These are phyloP conservation scores for Mythimna lalbum DNA, from an alignment of 2,888 invertebrate species.

Conservation along the genomic window DNA sequence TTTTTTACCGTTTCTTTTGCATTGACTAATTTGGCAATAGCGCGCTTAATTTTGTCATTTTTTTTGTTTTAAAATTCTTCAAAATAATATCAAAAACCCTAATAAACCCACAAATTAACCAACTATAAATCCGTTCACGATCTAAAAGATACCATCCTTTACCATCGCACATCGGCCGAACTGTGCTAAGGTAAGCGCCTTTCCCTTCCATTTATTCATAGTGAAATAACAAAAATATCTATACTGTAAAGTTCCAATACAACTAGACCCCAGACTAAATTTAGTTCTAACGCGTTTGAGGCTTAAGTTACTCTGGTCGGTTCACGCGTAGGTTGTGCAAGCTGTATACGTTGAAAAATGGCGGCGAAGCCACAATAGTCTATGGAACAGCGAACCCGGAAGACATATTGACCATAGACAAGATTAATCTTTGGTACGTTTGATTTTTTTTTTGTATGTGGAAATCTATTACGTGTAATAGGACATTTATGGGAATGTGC, in stretches of 20 bases:
- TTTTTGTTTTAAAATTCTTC: accelerated
- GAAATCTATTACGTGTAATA: constrained; percentile 41
- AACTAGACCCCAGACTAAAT: constrained; percentile 65
- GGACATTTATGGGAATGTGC: constrained; percentile 22
- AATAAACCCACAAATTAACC: constrained; percentile 52
- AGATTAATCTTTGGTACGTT: constrained; percentile 82
- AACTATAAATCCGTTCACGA: constrained; percentile 65
- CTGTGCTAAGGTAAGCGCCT: constrained; percentile 90
- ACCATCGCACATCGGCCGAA: constrained; percentile 76
- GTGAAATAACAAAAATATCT: constrained; percentile 90
- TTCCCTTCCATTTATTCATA: constrained; percentile 90
- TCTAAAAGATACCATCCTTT: constrained; percentile 71
- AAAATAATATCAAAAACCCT: constrained; percentile 6
- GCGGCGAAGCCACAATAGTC: constrained; percentile 86
- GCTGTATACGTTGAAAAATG: constrained; percentile 86
- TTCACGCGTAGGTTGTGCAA: constrained; percentile 85
- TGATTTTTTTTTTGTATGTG: constrained; percentile 53
- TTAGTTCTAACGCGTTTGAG: not conserved
- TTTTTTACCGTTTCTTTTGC: not conserved
- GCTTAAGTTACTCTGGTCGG: constrained; percentile 64
- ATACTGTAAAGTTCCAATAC: constrained; percentile 80
- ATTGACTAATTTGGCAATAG: not conserved
- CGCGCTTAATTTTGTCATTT: accelerated
- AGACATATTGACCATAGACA: constrained; percentile 85
- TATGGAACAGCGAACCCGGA: constrained; percentile 87